These are phyloP conservation scores for Pseudobourletiella spinata DNA, from an alignment of 1,140 invertebrate genomes.

Conservation along the genomic window DNA sequence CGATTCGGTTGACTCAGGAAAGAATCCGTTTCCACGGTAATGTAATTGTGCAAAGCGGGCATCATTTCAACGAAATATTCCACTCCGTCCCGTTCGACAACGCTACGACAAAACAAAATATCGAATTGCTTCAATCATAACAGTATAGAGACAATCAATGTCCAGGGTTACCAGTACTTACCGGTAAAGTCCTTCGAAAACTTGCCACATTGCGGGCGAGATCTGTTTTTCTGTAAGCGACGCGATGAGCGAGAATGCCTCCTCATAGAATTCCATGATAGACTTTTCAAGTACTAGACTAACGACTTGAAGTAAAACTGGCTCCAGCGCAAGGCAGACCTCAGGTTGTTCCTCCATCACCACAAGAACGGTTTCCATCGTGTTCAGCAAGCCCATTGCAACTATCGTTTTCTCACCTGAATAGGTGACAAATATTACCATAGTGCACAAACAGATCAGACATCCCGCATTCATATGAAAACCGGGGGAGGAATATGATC, in stretches of 20 bases:
- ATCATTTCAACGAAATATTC: slow-evolving; percentile 99
- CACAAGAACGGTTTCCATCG: slow-evolving; percentile 87
- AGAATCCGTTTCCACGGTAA: slow-evolving; percentile 86
- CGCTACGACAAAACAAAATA: slow-evolving; percentile 59
- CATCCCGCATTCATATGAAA: no score
- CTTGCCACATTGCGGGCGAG: slow-evolving; percentile 91
- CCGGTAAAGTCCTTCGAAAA: slow-evolving; percentile 79
- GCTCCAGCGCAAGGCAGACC: slow-evolving; percentile 82
- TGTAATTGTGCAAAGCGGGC: slow-evolving; percentile 94
- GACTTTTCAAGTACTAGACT: slow-evolving; percentile 76
- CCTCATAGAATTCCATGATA: slow-evolving; percentile 92
- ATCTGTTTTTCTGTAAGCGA: slow-evolving; percentile 81
- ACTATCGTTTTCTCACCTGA: slow-evolving; percentile 90
- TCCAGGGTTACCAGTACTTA: no score
- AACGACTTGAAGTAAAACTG: slow-evolving; percentile 85
- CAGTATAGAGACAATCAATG: no score
- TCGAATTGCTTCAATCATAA: slow-evolving; percentile 4
- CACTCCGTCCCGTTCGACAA: slow-evolving; percentile 58
- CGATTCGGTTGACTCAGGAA: slow-evolving; percentile 86
- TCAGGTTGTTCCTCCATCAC: slow-evolving; percentile 89
- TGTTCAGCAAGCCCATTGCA: slow-evolving; percentile 92
- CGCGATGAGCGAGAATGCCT: slow-evolving; percentile 85
- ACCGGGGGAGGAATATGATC: no score
- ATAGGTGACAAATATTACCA: no score
- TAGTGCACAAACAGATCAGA: no score